Evolutionary conservation across 2,113 vertebrate genomes (phyloP), one percentile per base, ranked within the genome.

Genomic region (Nyctibius bracteatus): DNA sequence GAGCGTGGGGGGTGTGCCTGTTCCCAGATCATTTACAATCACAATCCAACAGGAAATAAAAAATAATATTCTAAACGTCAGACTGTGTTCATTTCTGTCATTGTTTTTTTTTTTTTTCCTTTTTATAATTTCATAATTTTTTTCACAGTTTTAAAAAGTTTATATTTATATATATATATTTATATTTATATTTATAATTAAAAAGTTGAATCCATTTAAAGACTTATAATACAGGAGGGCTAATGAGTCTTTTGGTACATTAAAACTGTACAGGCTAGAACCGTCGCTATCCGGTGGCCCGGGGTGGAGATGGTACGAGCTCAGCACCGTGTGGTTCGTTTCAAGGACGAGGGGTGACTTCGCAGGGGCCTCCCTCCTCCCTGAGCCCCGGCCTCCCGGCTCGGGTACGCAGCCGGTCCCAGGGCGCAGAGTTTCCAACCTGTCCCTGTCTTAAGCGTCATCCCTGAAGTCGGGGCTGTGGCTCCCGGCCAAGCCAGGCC

Each of bases 141-240:
- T 98, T 97, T 98, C 98, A 98, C 97, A 98, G 98, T 98, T 98
- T 98, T 98, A 98, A 98, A 98, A 98, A 98, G 97, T 98, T 98
- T 98, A 98, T 98, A 98, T 98, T 98, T 98, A 98, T 97, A 97
- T 98, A 96, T 98, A 97, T 98, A 98, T 98, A 98, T 97, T 88
- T 98, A 98, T 98, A 98, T 98, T 98, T 98, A 97, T 98, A 98
- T 98, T 98, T 98, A 98, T 98, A 98, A 98, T 98, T 98, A 98
- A 98, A 98, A 98, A 98, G 98, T 97, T 90, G 97, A 98, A 97
- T 98, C 97, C 98, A 94, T 98, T 98, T 98, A 95, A 98, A 97
- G 98, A 97, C 91, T 82, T 97, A 98, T 98, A 95, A 98, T 98
- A 98, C 97, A 98, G 97, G 97, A 96, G 97, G 97, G 82, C 59